Conservation (phyloP, 2,797 vertebrate species). For the Poecilia wingei region DNA sequence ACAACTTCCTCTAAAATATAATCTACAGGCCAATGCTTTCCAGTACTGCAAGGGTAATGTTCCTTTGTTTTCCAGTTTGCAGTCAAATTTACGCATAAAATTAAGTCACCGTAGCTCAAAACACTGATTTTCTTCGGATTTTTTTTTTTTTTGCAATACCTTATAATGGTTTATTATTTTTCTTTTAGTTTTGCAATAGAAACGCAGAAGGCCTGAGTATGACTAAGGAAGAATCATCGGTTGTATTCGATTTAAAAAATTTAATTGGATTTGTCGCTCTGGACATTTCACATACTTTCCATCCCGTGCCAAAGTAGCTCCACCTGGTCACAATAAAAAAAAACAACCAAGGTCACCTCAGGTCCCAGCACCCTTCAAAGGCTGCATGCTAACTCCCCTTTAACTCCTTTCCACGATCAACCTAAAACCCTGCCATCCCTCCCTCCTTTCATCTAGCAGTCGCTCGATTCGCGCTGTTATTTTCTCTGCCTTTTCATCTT, state of each 20-base stretch:
- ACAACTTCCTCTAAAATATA: slow-evolving; percentile 6
- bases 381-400: slow-evolving; percentile 58
- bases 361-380: slow-evolving; percentile 64
- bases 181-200: not conserved
- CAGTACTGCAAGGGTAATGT: slow-evolving; percentile 28
- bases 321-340: slow-evolving; percentile 41
- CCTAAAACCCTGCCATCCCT: slow-evolving; percentile 65
- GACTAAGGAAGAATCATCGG: not conserved
- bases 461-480: slow-evolving; percentile 65
- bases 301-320: not conserved
- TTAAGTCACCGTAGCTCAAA: slow-evolving; percentile 15
- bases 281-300: not conserved
- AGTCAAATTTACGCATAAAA: slow-evolving; percentile 43
- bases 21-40: not conserved
- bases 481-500: slow-evolving; percentile 77
- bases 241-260: not conserved
- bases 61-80: slow-evolving; percentile 27
- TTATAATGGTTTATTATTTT: not conserved
- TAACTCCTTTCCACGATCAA: slow-evolving; percentile 62
- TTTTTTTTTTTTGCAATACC: not conserved
- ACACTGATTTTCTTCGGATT: not conserved
- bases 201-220: not conserved
- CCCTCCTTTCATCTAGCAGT: slow-evolving; percentile 71
- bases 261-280: not conserved
- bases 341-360: slow-evolving; percentile 51